A percentile compares a stretch with the other conserved stretches of the same genome.
These are phyloP conservation scores for Amyelois transitella DNA, from an alignment of 1,140 invertebrate genomes.

Conservation along the genomic window DNA sequence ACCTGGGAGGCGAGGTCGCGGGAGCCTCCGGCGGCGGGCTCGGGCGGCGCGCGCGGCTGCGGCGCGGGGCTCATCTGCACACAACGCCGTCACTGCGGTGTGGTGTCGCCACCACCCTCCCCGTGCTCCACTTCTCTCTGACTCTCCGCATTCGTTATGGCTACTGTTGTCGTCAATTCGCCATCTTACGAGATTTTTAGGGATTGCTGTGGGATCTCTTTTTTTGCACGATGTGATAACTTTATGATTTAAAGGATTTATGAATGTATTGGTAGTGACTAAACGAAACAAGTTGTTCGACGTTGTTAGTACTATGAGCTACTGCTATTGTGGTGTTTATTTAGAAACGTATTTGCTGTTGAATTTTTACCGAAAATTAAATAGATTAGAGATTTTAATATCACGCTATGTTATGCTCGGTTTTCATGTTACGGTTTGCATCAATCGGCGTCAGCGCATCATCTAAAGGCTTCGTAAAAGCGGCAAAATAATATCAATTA, in stretches of 20 bases:
- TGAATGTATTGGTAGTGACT: no score
- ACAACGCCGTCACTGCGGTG: constrained; percentile 68
- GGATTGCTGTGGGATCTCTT: no score
- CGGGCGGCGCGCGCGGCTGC: constrained; percentile 75
- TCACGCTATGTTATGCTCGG: not conserved
- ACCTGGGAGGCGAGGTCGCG: constrained; percentile 77
- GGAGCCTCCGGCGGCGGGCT: constrained; percentile 71
- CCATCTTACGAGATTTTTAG: not conserved
- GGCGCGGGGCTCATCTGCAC: constrained; percentile 77
- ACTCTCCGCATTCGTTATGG: constrained; percentile 42
- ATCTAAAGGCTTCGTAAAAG: constrained; percentile 60
- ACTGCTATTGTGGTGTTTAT: no score
- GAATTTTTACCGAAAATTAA: no score
- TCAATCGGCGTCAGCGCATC: constrained; percentile 39
- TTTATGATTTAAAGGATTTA: no score
- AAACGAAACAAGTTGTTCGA: no score
- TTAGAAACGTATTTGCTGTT: no score
- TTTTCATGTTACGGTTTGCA: not conserved
- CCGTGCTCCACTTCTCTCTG: constrained; percentile 67
- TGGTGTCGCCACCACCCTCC: constrained; percentile 53
- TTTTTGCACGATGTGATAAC: no score
- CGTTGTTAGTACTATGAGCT: no score
- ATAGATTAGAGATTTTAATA: no score
- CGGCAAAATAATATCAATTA: constrained; percentile 58
- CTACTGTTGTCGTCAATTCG: not conserved